Evolutionary conservation across 2,113 vertebrate species (phyloP), one percentile per base, ranked within the genome.

Genomic region (Podarcis muralis): DNA sequence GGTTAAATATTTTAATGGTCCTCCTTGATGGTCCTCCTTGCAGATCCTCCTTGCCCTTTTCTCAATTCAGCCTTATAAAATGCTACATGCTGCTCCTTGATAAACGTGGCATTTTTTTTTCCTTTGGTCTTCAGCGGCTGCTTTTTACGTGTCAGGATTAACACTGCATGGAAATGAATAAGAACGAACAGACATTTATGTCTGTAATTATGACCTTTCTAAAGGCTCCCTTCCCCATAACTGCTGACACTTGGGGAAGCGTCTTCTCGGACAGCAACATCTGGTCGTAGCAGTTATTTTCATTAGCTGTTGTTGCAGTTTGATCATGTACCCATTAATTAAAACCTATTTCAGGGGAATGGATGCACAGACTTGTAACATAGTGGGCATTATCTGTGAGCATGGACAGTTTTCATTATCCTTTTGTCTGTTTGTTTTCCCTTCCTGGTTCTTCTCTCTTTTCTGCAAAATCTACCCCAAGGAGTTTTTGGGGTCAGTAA

Each of bases 1-100:
- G 90, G 90, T 95, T 90, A 93, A 92, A 88, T 68, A 57, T 87
- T 84, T 77, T 90, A 37, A 65, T 94, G 72, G 74, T 1, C 72
- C 5, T 81, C 81, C 0, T 37, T 37, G 53, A 65, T 94, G 72
- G 74, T 1, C 72, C 5, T 81, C 81, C 0, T 37, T 37, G 53
- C 35, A 8, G 4, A 1, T 9, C 4, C 48, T 62, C 43, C 37
- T 53, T 37, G 76, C 87, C 4, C 1, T 0, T 88, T 92, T 83
- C 65, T 71, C 25, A 3, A 1, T 1, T 75, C 20, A 77, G 83
- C 30, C 72, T 88, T 5, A 0, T 84, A 86, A 81, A 35, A 11
- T 0, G 30, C 66, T 81, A 57, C 78, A 69, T 53, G 27, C 40
- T 87, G 37, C 6, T 6, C 35, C 48, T 22, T 65, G 74, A 72